These are phyloP conservation scores for Exocentrus adspersus DNA, from an alignment of 2,888 invertebrate genomes.

Conservation along the genomic window DNA sequence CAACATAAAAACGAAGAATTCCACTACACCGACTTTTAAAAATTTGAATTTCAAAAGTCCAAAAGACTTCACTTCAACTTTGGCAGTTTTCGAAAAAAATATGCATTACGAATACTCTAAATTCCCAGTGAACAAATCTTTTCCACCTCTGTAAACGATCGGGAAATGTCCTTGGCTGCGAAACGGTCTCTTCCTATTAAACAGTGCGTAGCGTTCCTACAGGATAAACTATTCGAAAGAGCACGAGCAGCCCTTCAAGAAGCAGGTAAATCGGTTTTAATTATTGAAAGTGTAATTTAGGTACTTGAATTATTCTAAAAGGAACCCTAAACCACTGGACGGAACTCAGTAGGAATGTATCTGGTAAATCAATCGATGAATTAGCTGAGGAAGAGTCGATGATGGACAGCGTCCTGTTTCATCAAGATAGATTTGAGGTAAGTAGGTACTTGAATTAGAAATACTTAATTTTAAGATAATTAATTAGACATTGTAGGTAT, in stretches of 20 bases:
- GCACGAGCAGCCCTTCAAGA: constrained; percentile 28
- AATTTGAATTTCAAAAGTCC: not conserved
- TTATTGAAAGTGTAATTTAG: not conserved
- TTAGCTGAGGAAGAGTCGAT: not conserved
- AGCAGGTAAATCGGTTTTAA: constrained; percentile 11
- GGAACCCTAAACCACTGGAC: constrained; percentile 4
- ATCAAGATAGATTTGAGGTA: constrained; percentile 38
- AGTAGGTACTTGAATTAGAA: not conserved
- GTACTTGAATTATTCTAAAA: not conserved
- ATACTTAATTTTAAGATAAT: too few relatives aligned
- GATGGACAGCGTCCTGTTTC: constrained; percentile 40
- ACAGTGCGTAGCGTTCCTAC: constrained; percentile 30
- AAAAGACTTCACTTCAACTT: not conserved
- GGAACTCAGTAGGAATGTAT: constrained; percentile 6
- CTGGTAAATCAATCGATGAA: not conserved
- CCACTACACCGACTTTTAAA: not conserved
- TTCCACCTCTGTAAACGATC: not conserved
- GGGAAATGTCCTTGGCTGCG: not conserved
- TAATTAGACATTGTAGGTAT: too few relatives aligned
- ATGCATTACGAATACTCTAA: too few relatives aligned
- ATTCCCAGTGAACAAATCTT: constrained; percentile 2
- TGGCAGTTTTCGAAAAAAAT: not conserved
- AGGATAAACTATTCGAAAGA: constrained; percentile 30
- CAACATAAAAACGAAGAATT: too few relatives aligned
- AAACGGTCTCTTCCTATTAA: constrained; percentile 9